Evolutionary conservation across 2,113 vertebrate species (phyloP).

Genomic region (Piaya cayana): DNA sequence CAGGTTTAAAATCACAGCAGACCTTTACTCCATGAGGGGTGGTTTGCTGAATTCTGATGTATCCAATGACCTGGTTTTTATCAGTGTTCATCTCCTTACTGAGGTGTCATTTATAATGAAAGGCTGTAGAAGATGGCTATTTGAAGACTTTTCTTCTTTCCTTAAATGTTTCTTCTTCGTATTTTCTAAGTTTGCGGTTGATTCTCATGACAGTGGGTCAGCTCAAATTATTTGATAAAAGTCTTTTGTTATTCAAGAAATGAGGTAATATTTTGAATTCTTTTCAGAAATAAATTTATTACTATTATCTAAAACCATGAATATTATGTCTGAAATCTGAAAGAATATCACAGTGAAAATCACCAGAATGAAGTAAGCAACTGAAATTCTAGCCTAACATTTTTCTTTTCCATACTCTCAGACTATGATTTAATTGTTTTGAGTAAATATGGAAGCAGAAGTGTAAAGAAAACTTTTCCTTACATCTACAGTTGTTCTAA

Average conservation of each 20-base stretch:
- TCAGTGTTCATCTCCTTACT: not conserved
- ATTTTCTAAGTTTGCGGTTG: not conserved
- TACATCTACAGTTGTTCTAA: not conserved
- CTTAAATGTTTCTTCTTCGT: not conserved
- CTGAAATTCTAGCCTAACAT: not conserved
- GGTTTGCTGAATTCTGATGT: not conserved
- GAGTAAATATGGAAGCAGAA: not conserved
- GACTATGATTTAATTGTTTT: not conserved
- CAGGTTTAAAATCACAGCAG: not conserved
- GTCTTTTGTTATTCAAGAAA: slow-evolving; percentile 32
- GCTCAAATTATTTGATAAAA: not conserved
- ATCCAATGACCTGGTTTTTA: not conserved
- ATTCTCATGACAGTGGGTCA: not conserved
- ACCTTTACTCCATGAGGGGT: not conserved
- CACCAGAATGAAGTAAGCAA: not conserved
- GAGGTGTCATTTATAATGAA: not conserved
- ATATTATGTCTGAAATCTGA: not conserved
- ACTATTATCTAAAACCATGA: not conserved
- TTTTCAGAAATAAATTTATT: not conserved
- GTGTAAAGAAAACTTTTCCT: not conserved
- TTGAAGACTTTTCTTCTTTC: not conserved
- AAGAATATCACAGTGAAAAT: not conserved
- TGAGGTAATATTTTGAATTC: not conserved
- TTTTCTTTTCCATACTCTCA: not conserved
- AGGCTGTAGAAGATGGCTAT: not conserved